Conservation (phyloP, 2,113 vertebrate species). For the Rhadina sibilatrix region DNA sequence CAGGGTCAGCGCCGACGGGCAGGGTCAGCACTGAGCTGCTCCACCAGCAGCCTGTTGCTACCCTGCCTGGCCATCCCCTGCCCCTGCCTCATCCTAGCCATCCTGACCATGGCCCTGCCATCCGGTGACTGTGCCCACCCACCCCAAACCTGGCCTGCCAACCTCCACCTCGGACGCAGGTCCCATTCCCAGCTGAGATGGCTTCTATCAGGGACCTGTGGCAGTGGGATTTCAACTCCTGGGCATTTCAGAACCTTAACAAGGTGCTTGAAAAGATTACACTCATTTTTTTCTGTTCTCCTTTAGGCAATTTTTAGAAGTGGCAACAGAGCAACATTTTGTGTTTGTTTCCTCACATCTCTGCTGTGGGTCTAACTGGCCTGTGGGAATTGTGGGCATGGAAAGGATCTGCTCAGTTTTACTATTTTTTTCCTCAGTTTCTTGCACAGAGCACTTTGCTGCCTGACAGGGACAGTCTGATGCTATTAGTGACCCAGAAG, state of each 20-base stretch:
- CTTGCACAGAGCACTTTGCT: not conserved
- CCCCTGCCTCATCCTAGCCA: not conserved
- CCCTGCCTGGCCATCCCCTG: not conserved
- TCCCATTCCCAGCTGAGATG: not conserved
- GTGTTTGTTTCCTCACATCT: not conserved
- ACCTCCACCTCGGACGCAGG: not conserved
- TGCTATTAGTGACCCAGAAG: not conserved
- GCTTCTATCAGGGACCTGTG: rapidly evolving
- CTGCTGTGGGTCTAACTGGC: not conserved
- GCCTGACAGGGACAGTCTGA: not conserved
- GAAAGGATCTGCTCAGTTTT: not conserved
- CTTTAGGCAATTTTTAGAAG: not conserved
- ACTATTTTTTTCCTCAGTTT: not conserved
- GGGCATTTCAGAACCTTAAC: not conserved
- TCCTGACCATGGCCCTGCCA: not conserved
- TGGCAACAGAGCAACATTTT: not conserved
- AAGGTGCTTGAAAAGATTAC: not conserved
- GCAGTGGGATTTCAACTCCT: rapidly evolving
- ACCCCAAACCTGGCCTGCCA: too few relatives aligned
- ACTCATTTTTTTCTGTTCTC: not conserved
- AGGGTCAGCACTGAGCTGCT: not conserved
- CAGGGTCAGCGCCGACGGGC: not conserved
- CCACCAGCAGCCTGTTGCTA: not conserved
- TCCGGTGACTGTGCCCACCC: not conserved
- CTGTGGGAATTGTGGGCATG: not conserved